phyloP scores from a whole-genome alignment of 1,140 invertebrate species.

The Drosophila varians region DNA sequence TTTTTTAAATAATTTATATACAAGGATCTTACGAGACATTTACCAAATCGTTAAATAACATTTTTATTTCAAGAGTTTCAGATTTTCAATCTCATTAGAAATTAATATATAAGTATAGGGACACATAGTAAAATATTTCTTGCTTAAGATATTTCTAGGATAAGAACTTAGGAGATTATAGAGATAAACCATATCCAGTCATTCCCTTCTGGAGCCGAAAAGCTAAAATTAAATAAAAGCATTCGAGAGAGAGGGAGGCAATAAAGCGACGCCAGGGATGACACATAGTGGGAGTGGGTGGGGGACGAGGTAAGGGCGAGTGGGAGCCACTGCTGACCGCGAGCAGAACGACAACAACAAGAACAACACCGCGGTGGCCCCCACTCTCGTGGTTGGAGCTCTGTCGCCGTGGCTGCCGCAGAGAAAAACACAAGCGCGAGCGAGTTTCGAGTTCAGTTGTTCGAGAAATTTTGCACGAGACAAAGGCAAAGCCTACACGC shows the following conservation, averaged over 20 bases:
- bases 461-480: conserved; percentile 68
- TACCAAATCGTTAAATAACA: no score
- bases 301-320: not conserved
- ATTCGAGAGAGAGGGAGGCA: conserved; percentile 15
- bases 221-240: conserved; percentile 61
- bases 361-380: not conserved
- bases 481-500: conserved; percentile 47
- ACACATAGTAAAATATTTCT: not conserved
- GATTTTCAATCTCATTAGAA: no score
- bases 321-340: conserved; percentile 6
- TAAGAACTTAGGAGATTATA: not conserved
- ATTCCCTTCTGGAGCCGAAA: conserved; percentile 10
- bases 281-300: conserved; percentile 13
- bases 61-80: no score
- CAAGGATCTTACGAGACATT: no score
- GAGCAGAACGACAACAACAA: conserved; percentile 19
- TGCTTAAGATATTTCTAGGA: not conserved
- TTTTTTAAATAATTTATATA: no score
- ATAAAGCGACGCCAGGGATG: conserved; percentile 29
- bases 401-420: conserved; percentile 5
- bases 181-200: conserved; percentile 1
- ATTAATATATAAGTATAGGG: no score
- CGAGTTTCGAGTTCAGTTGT: conserved; percentile 63
- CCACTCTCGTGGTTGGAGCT: conserved; percentile 6
- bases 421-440: conserved; percentile 26